These are phyloP conservation scores for Zaprionus africanus DNA, from an alignment of 1,140 invertebrate genomes.

Conservation along the genomic window DNA sequence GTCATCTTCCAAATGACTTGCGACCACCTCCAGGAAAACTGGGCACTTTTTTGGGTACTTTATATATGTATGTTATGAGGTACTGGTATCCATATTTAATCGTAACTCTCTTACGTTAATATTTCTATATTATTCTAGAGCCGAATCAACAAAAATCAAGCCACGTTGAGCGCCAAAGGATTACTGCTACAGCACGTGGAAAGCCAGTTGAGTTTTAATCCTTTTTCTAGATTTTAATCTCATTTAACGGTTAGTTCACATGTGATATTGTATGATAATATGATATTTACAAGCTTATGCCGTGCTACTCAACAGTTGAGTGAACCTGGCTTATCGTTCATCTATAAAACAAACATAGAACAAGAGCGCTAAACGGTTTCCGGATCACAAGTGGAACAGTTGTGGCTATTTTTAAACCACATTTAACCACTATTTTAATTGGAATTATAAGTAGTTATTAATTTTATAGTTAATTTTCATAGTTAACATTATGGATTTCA, in stretches of 20 bases:
- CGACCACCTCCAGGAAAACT: no score
- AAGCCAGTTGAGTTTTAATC: neutral
- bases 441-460: neutral
- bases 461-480: neutral
- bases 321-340: neutral
- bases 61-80: no score
- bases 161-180: neutral
- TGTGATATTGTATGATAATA: neutral
- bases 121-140: no score
- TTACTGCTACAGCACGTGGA: neutral
- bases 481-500: no score
- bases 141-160: neutral
- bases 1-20: neutral
- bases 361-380: neutral
- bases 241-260: neutral
- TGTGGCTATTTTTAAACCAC: neutral
- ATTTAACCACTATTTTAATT: neutral
- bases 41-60: no score
- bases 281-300: neutral
- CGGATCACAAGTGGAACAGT: neutral
- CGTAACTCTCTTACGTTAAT: no score
- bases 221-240: neutral
- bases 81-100: no score
- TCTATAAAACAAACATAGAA: neutral
- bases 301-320: neutral